These are phyloP conservation scores for Stenotaenia linearis DNA, from an alignment of 2,888 invertebrate species.

Conservation along the genomic window DNA sequence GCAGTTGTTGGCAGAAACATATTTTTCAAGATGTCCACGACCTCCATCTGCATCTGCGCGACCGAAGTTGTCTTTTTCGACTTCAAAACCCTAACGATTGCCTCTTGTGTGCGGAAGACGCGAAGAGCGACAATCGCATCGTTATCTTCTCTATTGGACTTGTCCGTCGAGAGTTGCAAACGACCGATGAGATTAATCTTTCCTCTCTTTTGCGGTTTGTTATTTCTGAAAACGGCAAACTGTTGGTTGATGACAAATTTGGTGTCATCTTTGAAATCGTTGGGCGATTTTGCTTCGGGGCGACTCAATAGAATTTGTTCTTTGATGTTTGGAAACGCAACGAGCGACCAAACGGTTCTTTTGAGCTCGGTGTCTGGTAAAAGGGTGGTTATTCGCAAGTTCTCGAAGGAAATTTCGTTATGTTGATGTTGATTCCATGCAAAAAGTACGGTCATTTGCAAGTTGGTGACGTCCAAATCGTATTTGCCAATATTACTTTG, in stretches of 20 bases:
- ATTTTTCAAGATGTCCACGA: slow-evolving; percentile 95
- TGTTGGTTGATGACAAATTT: slow-evolving; percentile 96
- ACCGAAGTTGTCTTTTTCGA: slow-evolving; percentile 93
- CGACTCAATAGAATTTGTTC: slow-evolving; percentile 81
- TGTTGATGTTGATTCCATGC: slow-evolving; percentile 96
- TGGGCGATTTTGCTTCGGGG: slow-evolving; percentile 74
- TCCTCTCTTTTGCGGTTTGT: slow-evolving; percentile 87
- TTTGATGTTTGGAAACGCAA: slow-evolving; percentile 93
- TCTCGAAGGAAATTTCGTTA: slow-evolving; percentile 93
- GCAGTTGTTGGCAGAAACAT: slow-evolving; percentile 99
- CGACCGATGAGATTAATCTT: slow-evolving; percentile 94
- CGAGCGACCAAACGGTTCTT: slow-evolving; percentile 87
- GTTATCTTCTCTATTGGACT: slow-evolving; percentile 94
- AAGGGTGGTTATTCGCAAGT: slow-evolving; percentile 91
- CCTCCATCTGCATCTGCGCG: slow-evolving; percentile 90
- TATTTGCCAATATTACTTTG: slow-evolving; percentile 85
- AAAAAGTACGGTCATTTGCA: slow-evolving; percentile 99
- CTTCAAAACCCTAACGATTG: slow-evolving; percentile 97
- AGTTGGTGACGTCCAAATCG: slow-evolving; percentile 97
- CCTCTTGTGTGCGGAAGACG: slow-evolving; percentile 86
- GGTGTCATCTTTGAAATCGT: slow-evolving; percentile 89
- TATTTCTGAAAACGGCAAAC: slow-evolving; percentile 86
- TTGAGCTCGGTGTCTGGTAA: slow-evolving; percentile 91
- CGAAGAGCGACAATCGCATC: slow-evolving; percentile 96
- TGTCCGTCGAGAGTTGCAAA: slow-evolving; percentile 86